These are phyloP conservation scores for Anadara kagoshimensis DNA, from an alignment of 1,140 invertebrate species.

Conservation along the genomic window DNA sequence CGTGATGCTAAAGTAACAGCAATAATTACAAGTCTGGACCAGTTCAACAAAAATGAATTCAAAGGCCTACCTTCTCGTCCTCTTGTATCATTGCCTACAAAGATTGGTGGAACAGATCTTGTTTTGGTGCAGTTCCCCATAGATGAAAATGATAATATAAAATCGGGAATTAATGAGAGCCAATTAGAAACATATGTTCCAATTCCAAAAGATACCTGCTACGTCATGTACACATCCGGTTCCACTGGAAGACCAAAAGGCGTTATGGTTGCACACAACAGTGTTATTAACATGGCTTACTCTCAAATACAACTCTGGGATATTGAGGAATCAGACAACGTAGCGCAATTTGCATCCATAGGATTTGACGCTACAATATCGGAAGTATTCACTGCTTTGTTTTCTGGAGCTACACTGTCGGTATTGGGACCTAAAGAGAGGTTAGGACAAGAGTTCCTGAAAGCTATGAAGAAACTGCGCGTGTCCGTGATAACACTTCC, in stretches of 20 bases:
- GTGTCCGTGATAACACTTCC: conserved; percentile 47
- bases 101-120: neutral
- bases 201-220: conserved; percentile 35
- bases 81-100: neutral
- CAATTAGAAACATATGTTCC: neutral
- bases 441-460: conserved; percentile 49
- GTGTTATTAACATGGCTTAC: conserved; percentile 46
- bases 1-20: conserved; percentile 34
- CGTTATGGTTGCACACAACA: conserved; percentile 42
- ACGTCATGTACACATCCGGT: conserved; percentile 59
- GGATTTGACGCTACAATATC: conserved; percentile 56
- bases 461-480: conserved; percentile 41
- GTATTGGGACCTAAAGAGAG: conserved; percentile 38
- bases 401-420: conserved; percentile 48
- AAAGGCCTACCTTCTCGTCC: neutral
- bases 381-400: conserved; percentile 51
- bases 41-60: neutral
- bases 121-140: neutral
- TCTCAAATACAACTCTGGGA: conserved; percentile 48
- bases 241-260: conserved; percentile 58
- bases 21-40: conserved; percentile 39
- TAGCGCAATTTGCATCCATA: conserved; percentile 56
- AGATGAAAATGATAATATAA: neutral
- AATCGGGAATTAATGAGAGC: neutral
- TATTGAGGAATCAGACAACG: conserved; percentile 35